Conservation (phyloP, 2,113 vertebrate genomes). For the Macaca nemestrina region DNA sequence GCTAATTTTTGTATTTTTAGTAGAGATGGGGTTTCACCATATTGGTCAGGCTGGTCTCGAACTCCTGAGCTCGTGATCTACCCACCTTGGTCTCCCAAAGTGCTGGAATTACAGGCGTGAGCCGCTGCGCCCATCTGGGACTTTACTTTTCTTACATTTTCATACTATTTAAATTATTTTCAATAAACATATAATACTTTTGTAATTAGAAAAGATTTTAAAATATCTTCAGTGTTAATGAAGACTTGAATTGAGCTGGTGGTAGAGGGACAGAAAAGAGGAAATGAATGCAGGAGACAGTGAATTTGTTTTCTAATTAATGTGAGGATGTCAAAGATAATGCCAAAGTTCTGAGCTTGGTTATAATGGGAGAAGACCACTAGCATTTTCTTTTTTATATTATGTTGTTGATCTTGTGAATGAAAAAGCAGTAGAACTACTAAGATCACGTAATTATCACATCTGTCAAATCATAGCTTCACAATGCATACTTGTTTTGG, state of each 20-base stretch:
- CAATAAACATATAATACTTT: background rate
- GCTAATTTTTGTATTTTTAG: no score
- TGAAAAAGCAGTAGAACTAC: background rate
- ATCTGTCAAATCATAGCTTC: background rate
- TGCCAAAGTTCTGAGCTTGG: background rate
- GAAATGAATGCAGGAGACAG: background rate
- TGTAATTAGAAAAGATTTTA: background rate
- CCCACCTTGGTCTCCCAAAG: no score
- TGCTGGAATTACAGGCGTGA: no score
- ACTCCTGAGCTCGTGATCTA: no score
- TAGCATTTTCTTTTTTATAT: background rate
- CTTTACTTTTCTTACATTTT: background rate
- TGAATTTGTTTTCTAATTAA: background rate
- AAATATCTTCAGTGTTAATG: background rate
- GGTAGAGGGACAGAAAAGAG: background rate
- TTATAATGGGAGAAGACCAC: background rate
- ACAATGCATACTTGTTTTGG: background rate
- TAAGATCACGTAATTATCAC: background rate
- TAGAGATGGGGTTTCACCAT: no score
- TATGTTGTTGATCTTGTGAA: background rate
- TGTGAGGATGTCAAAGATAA: background rate
- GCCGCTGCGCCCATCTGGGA: background rate
- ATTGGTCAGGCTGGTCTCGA: no score
- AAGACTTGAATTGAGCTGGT: background rate
- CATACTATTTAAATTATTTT: slow-evolving; percentile 4